Evolutionary conservation across 2,888 invertebrate genomes (phyloP), one percentile per base, ranked within the genome.

Genomic region (Phrixothrix hirtus): DNA sequence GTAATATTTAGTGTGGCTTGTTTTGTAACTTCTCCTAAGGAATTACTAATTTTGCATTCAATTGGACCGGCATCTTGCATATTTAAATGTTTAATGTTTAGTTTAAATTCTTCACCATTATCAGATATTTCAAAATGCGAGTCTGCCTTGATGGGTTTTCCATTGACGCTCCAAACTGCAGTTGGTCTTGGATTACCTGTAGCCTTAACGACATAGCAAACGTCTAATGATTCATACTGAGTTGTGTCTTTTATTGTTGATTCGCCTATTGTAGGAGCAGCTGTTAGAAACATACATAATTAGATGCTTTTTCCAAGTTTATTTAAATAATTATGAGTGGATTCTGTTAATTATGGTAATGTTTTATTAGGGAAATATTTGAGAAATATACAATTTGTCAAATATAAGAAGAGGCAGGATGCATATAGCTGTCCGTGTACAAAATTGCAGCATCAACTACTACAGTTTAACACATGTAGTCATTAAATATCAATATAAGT

Each of bases 11-110:
- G 77, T 26, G 85, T 81, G 15, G 89, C 92, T 66, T 87, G 83
- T 55, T 85, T 80, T 36, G 81, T 80, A 54, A 87, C 85, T 71
- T 89, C 89, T 42, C 95, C 96, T 37, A 90, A 81, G 66, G 88
- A 86, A 73, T 95, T 95, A 64, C 83, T 83, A 42, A 95, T 81
- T 53, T 88, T 84, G 51, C 92, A 89, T 62, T 88, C 86, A 78
- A 93, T 95, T 50, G 84, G 79, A 6, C 90, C 92, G n/a, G 85
- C 86, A 71, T 95, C 94, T 6, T 80, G 81, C 62, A 86, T 70
- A 47, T 83, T 80, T 1, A 89, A 80, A 43, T 84, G 84, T 37
- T 82, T 82, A 27, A 95, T 83, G 63, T 86, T 85, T 58, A 95
- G 75, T 65, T 84, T 86, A 70, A 87, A 89, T 35, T 83, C 78